phyloP scores from a whole-genome alignment of 2,888 invertebrate species.

The Aleiodes leptofemur region DNA sequence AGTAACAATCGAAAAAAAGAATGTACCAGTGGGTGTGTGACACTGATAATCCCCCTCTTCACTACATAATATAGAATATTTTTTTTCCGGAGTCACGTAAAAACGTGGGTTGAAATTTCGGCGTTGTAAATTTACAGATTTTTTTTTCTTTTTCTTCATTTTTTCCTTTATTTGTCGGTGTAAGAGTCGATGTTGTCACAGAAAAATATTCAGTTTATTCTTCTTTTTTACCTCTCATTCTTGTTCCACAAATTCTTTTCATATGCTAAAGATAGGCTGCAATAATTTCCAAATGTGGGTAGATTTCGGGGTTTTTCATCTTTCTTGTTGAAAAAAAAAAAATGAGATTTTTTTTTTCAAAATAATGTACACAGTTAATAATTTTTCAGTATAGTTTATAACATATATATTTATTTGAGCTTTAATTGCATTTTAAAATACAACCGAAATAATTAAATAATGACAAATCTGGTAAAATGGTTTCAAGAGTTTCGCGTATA shows the following conservation, averaged over 20 bases:
- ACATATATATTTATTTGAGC: constrained; percentile 92
- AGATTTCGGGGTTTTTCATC: not conserved
- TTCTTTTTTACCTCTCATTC: constrained; percentile 27
- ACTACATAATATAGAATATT: constrained; percentile 46
- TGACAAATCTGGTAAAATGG: constrained; percentile 86
- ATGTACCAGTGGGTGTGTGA: constrained; percentile 50
- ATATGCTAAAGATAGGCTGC: constrained; percentile 36
- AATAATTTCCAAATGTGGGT: not conserved
- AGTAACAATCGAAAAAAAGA: constrained; percentile 34
- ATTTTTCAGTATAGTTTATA: constrained; percentile 79
- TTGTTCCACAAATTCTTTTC: constrained; percentile 37
- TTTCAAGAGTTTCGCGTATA: constrained; percentile 86
- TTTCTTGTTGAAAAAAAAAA: not conserved
- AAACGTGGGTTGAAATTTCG: constrained; percentile 51
- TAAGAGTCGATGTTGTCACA: constrained; percentile 23
- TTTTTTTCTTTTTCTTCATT: not conserved
- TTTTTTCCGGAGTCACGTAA: constrained; percentile 40
- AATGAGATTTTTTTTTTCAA: not conserved
- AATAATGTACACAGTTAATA: constrained; percentile 16
- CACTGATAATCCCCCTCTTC: constrained; percentile 52
- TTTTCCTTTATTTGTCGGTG: not conserved
- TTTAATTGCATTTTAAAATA: constrained; percentile 90
- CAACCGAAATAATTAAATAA: constrained; percentile 89
- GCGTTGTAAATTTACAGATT: constrained; percentile 50
- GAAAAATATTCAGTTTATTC: constrained; percentile 17